Evolutionary conservation across 1,140 invertebrate species (phyloP).

Genomic region (Atta cephalotes): DNA sequence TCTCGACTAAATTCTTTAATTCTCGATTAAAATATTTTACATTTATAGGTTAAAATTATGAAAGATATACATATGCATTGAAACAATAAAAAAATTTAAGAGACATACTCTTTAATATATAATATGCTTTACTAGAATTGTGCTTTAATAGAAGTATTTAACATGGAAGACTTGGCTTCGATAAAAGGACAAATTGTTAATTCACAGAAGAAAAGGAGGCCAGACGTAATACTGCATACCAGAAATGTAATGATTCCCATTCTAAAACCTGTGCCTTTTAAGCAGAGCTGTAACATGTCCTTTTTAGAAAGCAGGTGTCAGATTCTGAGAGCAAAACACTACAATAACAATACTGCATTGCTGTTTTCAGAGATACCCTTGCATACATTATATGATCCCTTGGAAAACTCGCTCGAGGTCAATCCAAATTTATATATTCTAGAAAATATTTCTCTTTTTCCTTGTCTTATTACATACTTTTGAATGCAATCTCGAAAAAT

Average conservation of each 20-base stretch:
- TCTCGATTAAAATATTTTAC: background rate
- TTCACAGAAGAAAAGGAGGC: background rate
- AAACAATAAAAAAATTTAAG: background rate
- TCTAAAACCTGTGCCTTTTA: background rate
- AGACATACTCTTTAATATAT: background rate
- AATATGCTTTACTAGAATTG: background rate
- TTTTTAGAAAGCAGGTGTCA: background rate
- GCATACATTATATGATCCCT: conserved; percentile 2
- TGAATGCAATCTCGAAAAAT: background rate
- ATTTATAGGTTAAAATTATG: conserved; percentile 24
- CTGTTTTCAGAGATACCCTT: conserved; percentile 22
- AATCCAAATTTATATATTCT: background rate
- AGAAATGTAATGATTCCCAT: conserved; percentile 9
- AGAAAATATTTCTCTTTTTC: background rate
- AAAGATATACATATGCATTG: background rate
- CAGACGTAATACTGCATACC: conserved; percentile 5
- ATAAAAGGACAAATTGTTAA: background rate
- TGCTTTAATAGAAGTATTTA: background rate
- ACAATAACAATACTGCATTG: conserved; percentile 22
- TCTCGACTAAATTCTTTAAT: background rate
- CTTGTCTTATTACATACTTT: background rate
- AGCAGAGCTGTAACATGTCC: background rate
- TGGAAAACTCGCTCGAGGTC: conserved; percentile 20
- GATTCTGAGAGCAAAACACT: conserved; percentile 2
- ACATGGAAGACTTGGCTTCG: background rate